These are phyloP conservation scores for Sphenopsis melanotis DNA, from an alignment of 2,797 vertebrate genomes.

Conservation along the genomic window DNA sequence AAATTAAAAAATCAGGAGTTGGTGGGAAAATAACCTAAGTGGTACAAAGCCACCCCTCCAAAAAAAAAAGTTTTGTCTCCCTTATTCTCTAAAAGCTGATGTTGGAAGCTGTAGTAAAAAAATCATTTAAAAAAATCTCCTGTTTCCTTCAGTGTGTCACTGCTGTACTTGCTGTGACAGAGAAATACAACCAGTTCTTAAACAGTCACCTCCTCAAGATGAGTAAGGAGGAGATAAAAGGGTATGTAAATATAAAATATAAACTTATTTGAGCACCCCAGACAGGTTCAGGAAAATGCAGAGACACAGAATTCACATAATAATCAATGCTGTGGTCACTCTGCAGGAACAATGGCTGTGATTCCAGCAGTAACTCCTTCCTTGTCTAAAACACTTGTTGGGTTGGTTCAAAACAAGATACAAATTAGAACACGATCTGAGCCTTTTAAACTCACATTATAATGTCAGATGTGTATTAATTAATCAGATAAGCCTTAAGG, in stretches of 20 bases:
- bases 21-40: background rate
- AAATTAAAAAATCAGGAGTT: background rate
- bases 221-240: background rate
- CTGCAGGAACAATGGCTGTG: background rate
- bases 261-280: background rate
- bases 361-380: background rate
- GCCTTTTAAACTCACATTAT: background rate
- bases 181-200: background rate
- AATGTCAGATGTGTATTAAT: background rate
- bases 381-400: background rate
- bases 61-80: background rate
- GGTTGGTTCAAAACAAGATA: background rate
- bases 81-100: background rate
- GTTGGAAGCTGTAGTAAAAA: background rate
- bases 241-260: background rate
- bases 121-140: background rate
- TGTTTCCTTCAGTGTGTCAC: background rate
- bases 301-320: background rate
- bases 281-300: background rate
- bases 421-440: background rate
- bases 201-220: background rate
- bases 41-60: fast-evolving
- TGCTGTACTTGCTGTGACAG: background rate
- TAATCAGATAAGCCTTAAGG: background rate
- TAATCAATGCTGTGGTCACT: background rate